Percentiles rank a stretch among this genome's conserved stretches.
phyloP scores from a whole-genome alignment of 2,797 vertebrate genomes.

The Melanotaenia boesemani region DNA sequence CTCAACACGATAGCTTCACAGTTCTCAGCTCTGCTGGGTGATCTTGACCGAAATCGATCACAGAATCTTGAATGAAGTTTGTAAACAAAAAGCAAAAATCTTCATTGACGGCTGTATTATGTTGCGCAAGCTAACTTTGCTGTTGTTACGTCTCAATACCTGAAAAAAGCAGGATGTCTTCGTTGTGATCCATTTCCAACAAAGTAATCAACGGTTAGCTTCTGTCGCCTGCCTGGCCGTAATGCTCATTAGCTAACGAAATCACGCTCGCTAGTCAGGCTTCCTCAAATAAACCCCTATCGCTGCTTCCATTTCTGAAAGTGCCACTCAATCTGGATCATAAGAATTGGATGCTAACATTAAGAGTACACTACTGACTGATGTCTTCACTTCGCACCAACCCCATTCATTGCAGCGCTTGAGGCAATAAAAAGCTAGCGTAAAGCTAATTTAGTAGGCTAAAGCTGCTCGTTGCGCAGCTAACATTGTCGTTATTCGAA shows the following conservation, averaged over 20 bases:
- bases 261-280: conserved; percentile 7
- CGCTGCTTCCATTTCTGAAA: conserved; percentile 16
- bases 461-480: conserved; percentile 70
- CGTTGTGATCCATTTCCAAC: conserved; percentile 47
- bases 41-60: background rate
- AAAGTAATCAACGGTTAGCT: conserved; percentile 47
- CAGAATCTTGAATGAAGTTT: conserved; percentile 11
- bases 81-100: conserved; percentile 29
- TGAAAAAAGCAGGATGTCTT: conserved; percentile 36
- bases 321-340: conserved; percentile 7
- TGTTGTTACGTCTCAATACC: conserved; percentile 31
- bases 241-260: conserved; percentile 8
- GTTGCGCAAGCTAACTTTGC: conserved; percentile 40
- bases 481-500: conserved; percentile 42
- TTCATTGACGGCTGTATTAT: conserved; percentile 6
- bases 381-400: conserved; percentile 28
- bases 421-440: conserved; percentile 44
- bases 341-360: conserved; percentile 32
- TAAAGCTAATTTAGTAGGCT: conserved; percentile 56
- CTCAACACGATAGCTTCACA: conserved; percentile 22
- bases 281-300: conserved; percentile 12
- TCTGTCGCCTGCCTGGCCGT: background rate
- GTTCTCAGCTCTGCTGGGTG: background rate
- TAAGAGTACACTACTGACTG: conserved; percentile 37
- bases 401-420: conserved; percentile 67